Evolutionary conservation across 2,888 invertebrate species (phyloP).

Genomic region (Microplitis deprimator): DNA sequence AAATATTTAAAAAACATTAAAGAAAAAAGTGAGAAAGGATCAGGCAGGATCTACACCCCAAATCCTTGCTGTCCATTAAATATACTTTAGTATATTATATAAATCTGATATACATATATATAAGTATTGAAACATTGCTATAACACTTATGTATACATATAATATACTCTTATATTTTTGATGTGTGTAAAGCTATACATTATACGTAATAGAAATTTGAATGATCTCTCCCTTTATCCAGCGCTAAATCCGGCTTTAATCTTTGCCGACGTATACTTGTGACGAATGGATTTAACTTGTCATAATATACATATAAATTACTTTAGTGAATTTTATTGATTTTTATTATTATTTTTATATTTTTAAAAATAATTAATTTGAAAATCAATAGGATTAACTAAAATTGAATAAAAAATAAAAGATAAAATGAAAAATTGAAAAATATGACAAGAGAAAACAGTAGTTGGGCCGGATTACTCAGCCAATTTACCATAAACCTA

Average conservation of each 20-base stretch:
- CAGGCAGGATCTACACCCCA: conserved; percentile 30
- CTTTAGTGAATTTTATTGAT: not conserved
- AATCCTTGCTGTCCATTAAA: conserved; percentile 25
- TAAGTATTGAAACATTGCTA: not conserved
- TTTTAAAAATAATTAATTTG: not conserved
- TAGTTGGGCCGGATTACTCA: conserved; percentile 12
- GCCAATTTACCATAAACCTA: conserved; percentile 62
- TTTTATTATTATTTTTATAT: not conserved
- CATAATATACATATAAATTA: not conserved
- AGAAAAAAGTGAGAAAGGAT: conserved; percentile 26
- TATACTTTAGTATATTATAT: conserved; percentile 23
- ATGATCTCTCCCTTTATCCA: not conserved
- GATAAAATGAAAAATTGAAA: not conserved
- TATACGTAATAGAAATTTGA: not conserved
- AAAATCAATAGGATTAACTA: not conserved
- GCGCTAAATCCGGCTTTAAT: not conserved
- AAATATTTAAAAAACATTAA: conserved; percentile 17
- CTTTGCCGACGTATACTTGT: not conserved
- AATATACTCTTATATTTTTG: not conserved
- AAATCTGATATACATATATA: not conserved
- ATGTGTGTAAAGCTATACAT: not conserved
- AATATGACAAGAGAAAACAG: not conserved
- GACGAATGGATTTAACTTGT: not conserved
- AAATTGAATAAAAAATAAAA: no score
- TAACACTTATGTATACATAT: not conserved